These are phyloP conservation scores for Nematostella vectensis DNA, from an alignment of 92 coral and sea anemone genomes.

Conservation along the genomic window DNA sequence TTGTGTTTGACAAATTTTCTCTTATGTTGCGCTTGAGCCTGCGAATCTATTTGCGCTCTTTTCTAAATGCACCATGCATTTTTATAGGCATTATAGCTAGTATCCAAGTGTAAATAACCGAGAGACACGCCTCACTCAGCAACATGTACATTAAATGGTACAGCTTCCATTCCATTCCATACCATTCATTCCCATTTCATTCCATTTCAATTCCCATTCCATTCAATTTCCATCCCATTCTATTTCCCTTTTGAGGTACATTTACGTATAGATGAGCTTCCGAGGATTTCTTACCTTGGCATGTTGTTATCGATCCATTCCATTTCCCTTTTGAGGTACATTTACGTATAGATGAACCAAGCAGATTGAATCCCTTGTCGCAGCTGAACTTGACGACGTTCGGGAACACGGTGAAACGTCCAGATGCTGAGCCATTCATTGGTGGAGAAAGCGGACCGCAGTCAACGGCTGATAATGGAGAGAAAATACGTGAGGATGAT, in stretches of 20 bases:
- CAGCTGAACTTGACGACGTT: slow-evolving; percentile 25
- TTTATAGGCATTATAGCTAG: too few relatives aligned
- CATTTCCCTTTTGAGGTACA: slow-evolving; percentile 53
- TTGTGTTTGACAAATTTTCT: too few relatives aligned
- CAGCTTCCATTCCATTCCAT: too few relatives aligned
- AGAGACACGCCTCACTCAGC: too few relatives aligned
- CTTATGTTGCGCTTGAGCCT: too few relatives aligned
- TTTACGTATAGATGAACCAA: slow-evolving; percentile 30
- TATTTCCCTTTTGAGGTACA: slow-evolving; percentile 52
- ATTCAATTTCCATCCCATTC: slow-evolving; percentile 25
- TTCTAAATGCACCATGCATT: too few relatives aligned
- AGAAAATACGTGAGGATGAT: not conserved
- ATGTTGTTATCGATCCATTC: slow-evolving; percentile 25
- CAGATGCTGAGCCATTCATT: slow-evolving; percentile 12
- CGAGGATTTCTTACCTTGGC: slow-evolving; percentile 13
- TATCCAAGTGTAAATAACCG: too few relatives aligned
- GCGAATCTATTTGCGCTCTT: too few relatives aligned
- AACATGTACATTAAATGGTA: too few relatives aligned
- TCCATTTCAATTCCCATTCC: too few relatives aligned
- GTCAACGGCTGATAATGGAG: slow-evolving; percentile 2
- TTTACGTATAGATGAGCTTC: slow-evolving; percentile 16
- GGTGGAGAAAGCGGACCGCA: slow-evolving; percentile 19
- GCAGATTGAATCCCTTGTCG: slow-evolving; percentile 34
- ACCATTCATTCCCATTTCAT: too few relatives aligned
- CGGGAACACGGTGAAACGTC: slow-evolving; percentile 18